Evolutionary conservation across 2,113 vertebrate species (phyloP).

Genomic region (Mungos mungo): DNA sequence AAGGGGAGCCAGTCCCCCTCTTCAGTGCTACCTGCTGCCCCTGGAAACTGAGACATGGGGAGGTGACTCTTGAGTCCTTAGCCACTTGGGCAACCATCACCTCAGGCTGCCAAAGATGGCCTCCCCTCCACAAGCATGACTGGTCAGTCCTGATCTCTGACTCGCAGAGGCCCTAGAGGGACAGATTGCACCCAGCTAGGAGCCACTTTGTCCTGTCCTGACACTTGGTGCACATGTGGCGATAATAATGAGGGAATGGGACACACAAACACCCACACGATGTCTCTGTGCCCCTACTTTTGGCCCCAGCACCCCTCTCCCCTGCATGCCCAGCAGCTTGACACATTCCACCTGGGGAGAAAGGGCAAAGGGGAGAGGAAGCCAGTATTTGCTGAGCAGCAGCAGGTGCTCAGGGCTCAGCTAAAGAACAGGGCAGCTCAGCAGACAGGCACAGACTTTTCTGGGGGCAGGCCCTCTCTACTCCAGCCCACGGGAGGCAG

Average conservation of each 20-base stretch:
- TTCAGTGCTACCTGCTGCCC: neutral
- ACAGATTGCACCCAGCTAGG: fast-evolving
- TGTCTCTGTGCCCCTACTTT: neutral
- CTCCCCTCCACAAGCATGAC: neutral
- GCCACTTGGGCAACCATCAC: neutral
- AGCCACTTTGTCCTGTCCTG: neutral
- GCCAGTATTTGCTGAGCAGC: neutral
- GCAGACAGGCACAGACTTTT: neutral
- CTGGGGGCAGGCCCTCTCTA: no score
- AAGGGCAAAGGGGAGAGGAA: neutral
- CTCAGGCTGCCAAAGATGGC: no score
- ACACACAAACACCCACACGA: neutral
- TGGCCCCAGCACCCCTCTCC: fast-evolving
- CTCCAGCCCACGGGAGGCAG: neutral
- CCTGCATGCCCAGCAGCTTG: neutral
- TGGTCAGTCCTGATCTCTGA: neutral
- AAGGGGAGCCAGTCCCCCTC: neutral
- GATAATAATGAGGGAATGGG: neutral
- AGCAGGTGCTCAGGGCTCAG: neutral
- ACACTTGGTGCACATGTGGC: neutral
- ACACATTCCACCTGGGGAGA: fast-evolving
- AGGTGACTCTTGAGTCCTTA: neutral
- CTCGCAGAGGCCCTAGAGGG: fast-evolving
- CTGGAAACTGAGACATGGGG: neutral
- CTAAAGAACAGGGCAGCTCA: neutral